These are phyloP conservation scores for Myotis vivesi DNA, from an alignment of 2,797 vertebrate genomes.

Conservation along the genomic window DNA sequence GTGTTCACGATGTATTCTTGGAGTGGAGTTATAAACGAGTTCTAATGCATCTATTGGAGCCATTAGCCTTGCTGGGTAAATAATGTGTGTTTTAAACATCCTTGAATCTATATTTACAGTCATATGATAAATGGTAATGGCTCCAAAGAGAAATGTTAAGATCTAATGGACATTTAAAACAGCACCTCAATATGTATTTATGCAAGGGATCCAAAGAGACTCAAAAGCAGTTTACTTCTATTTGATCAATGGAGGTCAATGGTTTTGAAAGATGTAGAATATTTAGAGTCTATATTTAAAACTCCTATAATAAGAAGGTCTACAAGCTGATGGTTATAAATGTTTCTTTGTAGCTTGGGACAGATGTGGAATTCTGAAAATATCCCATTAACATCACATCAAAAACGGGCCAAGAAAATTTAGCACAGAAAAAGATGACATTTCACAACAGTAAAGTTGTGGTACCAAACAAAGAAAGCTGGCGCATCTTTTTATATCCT, in stretches of 20 bases:
- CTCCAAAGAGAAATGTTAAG: conserved; percentile 72
- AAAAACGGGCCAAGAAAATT: conserved; percentile 63
- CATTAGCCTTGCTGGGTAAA: conserved; percentile 74
- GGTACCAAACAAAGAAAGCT: conserved; percentile 43
- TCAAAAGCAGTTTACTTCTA: conserved; percentile 68
- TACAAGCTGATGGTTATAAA: conserved; percentile 45
- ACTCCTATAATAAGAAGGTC: conserved; percentile 51
- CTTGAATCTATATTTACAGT: conserved; percentile 78
- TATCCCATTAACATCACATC: conserved; percentile 51
- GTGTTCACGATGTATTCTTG: conserved; percentile 58
- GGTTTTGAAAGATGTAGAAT: conserved; percentile 65
- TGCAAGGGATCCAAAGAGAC: conserved; percentile 66
- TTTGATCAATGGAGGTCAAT: conserved; percentile 73
- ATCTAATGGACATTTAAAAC: conserved; percentile 76
- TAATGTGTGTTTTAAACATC: conserved; percentile 76
- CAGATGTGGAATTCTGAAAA: conserved; percentile 69
- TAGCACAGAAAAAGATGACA: conserved; percentile 64
- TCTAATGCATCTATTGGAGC: conserved; percentile 74
- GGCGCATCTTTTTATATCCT: conserved; percentile 61
- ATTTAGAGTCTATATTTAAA: conserved; percentile 71
- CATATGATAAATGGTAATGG: conserved; percentile 76
- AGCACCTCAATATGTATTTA: conserved; percentile 75
- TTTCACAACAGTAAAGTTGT: conserved; percentile 59
- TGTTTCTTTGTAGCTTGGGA: conserved; percentile 59
- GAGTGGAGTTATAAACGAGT: conserved; percentile 66